Evolutionary conservation across 2,797 vertebrate species (phyloP).

Genomic region (Falco novaeseelandiae): DNA sequence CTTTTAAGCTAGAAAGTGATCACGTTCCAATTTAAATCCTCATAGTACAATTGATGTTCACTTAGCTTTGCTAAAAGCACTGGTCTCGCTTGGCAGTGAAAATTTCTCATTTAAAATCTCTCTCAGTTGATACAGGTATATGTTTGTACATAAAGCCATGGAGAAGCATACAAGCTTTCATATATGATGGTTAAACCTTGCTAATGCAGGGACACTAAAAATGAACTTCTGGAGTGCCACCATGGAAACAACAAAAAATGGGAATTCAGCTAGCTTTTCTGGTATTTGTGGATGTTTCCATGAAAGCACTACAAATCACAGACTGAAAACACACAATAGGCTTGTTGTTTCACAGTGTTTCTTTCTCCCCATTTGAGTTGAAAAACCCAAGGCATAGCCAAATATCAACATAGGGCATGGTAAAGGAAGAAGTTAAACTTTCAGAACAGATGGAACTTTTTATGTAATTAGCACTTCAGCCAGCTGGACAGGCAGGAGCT

Average conservation of each 20-base stretch:
- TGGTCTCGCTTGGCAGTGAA: not conserved
- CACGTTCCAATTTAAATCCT: not conserved
- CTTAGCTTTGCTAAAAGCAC: not conserved
- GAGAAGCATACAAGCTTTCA: not conserved
- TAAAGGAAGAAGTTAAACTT: not conserved
- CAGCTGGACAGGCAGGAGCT: not conserved
- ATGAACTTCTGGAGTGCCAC: not conserved
- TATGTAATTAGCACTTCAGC: not conserved
- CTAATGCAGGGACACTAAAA: not conserved
- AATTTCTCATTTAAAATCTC: conserved; percentile 10
- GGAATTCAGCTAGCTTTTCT: not conserved
- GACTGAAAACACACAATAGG: not conserved
- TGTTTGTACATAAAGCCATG: not conserved
- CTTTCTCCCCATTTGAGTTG: not conserved
- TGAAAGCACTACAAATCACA: not conserved
- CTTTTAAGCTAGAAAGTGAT: conserved; percentile 17
- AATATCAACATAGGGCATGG: not conserved
- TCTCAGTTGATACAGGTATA: not conserved
- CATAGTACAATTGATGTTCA: not conserved
- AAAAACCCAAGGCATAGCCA: conserved; percentile 2
- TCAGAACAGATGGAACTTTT: not conserved
- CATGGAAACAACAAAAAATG: not conserved
- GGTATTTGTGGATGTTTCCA: not conserved
- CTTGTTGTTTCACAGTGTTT: not conserved
- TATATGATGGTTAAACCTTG: not conserved